Evolutionary conservation across 2,797 vertebrate genomes (phyloP), one percentile per base, ranked within the genome.

Genomic region (Enteromius fasciolatus): DNA sequence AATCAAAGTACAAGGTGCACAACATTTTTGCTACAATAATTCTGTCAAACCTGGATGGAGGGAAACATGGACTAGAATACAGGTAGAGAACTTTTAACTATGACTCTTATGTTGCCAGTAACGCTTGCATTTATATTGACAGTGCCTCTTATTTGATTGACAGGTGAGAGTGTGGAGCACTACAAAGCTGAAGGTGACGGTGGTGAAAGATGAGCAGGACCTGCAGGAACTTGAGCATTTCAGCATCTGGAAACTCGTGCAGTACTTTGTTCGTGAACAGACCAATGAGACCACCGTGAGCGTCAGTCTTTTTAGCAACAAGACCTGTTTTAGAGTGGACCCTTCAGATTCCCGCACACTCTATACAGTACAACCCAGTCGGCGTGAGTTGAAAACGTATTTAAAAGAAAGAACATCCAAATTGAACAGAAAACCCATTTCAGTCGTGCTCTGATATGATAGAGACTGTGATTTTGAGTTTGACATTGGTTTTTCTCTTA

Each of bases 251-350:
- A 90, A 87, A 33, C 84, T 95, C 41, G 4, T 97, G 23, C 94
- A 94, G 76, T 91, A 94, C 63, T 92, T 97, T 78, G 86, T 98
- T 74, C 94, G 92, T 10, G 97, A 97, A 86, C 95, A 94, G 73
- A 92, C 95, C 78, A 99, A 99, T 36, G 95, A 99, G 86, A 97
- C 96, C 74, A 94, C 92, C 54, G 92, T 99, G 44, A 94, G 93
- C 2, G 89, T 99, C 87, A 91, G 90, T 81, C 92, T 98, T 9
- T 97, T 96, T 90, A 96, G 92, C 90, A 92, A 91, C 78, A 96
- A 97, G 91, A 97, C 94, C 4, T 99, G 98, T 90, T 95, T 99
- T 87, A 95, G 94, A 85, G 93, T 99, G 0, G 94, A 97, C n/a
- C 94, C 95, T 48, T 82, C 90, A 48, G 94, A 94, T 54, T 4